Evolutionary conservation across 2,113 vertebrate species (phyloP).

Genomic region (Psammodynastes pulverulentus): DNA sequence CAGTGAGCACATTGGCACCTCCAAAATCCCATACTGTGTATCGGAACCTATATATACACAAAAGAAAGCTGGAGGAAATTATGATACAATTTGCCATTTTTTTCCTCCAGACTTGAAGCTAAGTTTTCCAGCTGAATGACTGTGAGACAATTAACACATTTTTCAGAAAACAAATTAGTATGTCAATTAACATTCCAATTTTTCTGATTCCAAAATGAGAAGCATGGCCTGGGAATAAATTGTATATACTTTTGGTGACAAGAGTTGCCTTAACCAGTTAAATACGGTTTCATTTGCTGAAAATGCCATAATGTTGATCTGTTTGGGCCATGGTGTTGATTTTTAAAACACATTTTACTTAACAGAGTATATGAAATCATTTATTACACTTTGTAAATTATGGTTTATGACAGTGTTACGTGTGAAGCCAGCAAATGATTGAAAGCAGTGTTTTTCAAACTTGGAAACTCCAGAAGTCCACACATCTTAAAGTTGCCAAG

Average conservation of each 20-base stretch:
- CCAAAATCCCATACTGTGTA: background rate
- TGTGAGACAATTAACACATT: background rate
- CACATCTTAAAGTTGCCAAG: background rate
- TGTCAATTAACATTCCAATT: background rate
- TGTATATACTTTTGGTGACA: background rate
- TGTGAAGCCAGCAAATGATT: background rate
- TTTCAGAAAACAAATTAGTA: background rate
- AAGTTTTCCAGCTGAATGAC: background rate
- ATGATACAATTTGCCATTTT: background rate
- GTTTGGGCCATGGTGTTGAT: background rate
- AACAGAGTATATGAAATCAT: background rate
- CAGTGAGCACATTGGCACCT: background rate
- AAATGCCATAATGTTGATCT: background rate
- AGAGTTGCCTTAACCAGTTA: background rate
- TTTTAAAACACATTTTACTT: background rate
- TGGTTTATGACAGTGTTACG: background rate
- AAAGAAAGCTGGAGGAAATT: background rate
- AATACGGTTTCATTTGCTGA: background rate
- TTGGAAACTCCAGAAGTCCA: background rate
- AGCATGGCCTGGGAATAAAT: background rate
- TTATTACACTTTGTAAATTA: background rate
- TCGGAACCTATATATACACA: background rate
- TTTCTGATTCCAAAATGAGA: background rate
- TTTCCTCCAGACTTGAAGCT: background rate
- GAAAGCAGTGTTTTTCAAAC: background rate